Evolutionary conservation across 35 echinoderm and acorn worm genomes (phyloP).

Genomic region (Acanthaster planci): DNA sequence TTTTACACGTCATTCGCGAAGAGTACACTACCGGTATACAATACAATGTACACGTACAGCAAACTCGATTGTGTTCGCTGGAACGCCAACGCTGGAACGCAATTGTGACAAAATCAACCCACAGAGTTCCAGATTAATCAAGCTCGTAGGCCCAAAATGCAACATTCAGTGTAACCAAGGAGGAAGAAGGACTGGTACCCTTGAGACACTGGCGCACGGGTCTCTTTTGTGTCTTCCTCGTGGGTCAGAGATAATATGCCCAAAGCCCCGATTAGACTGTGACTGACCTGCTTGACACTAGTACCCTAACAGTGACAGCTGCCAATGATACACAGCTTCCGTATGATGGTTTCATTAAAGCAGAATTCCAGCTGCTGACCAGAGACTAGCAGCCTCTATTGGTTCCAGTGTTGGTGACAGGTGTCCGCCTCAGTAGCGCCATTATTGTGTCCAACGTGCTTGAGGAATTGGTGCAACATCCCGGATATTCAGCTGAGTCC

Average conservation of each 20-base stretch:
- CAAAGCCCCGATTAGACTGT: not conserved
- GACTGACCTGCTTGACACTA: not conserved
- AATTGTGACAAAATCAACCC: too few species aligned
- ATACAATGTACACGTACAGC: too few species aligned
- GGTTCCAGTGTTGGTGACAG: slow-evolving; percentile 30
- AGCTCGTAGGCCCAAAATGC: not conserved
- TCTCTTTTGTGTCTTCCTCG: not conserved
- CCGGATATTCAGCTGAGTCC: not conserved
- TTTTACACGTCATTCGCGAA: too few species aligned
- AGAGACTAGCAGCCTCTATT: not conserved
- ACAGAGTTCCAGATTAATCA: not conserved
- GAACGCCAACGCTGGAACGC: too few species aligned
- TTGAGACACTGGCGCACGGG: not conserved
- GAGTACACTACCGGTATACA: too few species aligned
- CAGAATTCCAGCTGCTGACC: not conserved
- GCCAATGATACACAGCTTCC: not conserved
- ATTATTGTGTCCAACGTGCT: slow-evolving; percentile 5
- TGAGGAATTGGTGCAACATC: not conserved
- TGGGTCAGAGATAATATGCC: not conserved
- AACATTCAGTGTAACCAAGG: not conserved
- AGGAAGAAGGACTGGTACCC: not conserved
- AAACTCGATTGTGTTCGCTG: too few species aligned
- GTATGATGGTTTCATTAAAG: not conserved
- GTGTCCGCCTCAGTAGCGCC: not conserved
- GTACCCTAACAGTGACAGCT: not conserved